phyloP scores from a whole-genome alignment of 2,888 invertebrate genomes.

The Ornithoptera priamus region DNA sequence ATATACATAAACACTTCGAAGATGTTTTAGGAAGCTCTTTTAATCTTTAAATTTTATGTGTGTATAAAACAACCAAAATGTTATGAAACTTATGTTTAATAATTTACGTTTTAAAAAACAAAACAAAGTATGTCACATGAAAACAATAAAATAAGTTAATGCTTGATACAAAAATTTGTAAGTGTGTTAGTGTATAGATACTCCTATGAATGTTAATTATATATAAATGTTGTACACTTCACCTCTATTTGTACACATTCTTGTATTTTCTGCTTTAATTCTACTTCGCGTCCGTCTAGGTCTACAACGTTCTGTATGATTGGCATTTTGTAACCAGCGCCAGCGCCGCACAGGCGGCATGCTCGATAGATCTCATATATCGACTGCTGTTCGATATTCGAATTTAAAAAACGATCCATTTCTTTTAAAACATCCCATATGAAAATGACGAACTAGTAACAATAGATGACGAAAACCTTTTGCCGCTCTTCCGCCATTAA shows the following conservation, averaged over 20 bases:
- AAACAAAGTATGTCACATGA: no score
- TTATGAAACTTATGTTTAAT: no score
- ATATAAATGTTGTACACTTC: constrained; percentile 22
- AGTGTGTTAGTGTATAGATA: no score
- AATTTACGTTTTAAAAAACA: no score
- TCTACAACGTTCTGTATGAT: constrained; percentile 67
- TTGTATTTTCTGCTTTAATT: constrained; percentile 65
- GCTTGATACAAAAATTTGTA: no score
- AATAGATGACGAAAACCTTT: neutral
- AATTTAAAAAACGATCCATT: constrained; percentile 55
- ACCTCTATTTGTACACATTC: constrained; percentile 75
- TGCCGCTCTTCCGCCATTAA: constrained; percentile 22
- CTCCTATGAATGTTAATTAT: neutral
- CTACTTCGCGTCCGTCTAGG: constrained; percentile 52
- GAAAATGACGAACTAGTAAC: constrained; percentile 2
- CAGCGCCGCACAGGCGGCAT: constrained; percentile 73
- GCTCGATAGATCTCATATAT: constrained; percentile 71
- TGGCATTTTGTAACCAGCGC: constrained; percentile 77
- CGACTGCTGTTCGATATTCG: constrained; percentile 55
- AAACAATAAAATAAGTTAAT: no score
- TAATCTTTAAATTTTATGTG: no score
- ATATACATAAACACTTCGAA: no score
- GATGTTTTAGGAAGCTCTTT: no score
- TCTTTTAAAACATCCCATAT: constrained; percentile 28
- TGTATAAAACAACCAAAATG: no score